Evolutionary conservation across 1,140 invertebrate genomes (phyloP), one percentile per base, ranked within the genome.

Genomic region (Spodoptera litura): DNA sequence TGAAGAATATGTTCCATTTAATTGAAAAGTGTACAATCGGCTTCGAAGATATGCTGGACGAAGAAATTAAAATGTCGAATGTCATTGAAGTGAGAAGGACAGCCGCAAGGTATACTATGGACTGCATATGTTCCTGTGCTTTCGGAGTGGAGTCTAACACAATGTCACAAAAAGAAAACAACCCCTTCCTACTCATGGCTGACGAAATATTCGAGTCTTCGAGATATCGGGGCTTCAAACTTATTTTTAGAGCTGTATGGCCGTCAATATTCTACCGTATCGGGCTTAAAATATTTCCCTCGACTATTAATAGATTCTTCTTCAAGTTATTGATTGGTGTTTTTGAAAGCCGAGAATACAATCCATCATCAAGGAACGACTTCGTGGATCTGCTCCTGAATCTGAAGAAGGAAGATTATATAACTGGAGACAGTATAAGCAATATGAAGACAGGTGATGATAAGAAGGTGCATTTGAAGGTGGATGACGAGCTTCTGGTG

Each of bases 141-240:
- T 96, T 96, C 81, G 96, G 96, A 6, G 80, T 96, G 3, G 89
- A 95, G 52, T 93, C 93, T 49, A 94, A 96, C 78, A 94, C 92
- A 13, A 87, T 96, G 80, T 86, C 83, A 25, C 88, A 93, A 0
- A 68, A 94, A 31, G 87, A 94, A 11, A 74, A 81, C 5, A 87
- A 84, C 44, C 89, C 95, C 77, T 96, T 96, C 81, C 84, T 90
- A 61, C 59, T 81, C 25, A 95, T 95, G 87, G 94, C 94, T 1
- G 84, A 85, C 11, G 78, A 64, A 38, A 61, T 89, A 25, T 88
- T 88, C n/a, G 55, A 81, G 10, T 49, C 13, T 6, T 66, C 76
- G 0, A 64, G 12, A 0, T 62, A 8, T 0, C 35, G 68, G 27
- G 77, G 62, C 10, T 52, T 80, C 13, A 77, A 72, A 52, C 12